A percentile compares a stretch with the other conserved stretches of the same genome.
Conservation (phyloP, 2,113 vertebrate species). For the Sarotherodon lohbergeri region DNA sequence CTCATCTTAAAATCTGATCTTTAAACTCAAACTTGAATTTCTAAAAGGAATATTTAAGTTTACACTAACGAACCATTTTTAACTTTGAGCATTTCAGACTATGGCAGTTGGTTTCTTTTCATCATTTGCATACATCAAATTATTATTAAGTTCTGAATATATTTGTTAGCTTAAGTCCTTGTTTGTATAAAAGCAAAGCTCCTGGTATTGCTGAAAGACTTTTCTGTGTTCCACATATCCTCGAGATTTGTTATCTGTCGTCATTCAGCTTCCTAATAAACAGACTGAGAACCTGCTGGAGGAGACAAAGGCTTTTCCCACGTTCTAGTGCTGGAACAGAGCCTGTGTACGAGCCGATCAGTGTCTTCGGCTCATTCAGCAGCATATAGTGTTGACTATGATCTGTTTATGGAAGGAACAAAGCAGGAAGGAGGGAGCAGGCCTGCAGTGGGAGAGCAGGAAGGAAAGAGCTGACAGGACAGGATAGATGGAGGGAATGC, state of each 20-base stretch:
- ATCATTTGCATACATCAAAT: not conserved
- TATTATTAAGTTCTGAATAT: not conserved
- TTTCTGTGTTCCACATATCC: not conserved
- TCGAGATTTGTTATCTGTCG: not conserved
- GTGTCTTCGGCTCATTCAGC: not conserved
- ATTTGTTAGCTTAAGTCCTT: not conserved
- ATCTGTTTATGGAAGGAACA: slow-evolving; percentile 50
- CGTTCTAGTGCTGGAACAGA: not conserved
- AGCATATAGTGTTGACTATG: slow-evolving; percentile 1
- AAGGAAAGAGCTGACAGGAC: slow-evolving; percentile 64
- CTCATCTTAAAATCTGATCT: not conserved
- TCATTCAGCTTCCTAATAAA: not conserved
- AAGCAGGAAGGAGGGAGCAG: slow-evolving; percentile 41
- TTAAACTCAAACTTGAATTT: not conserved
- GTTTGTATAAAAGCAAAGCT: not conserved
- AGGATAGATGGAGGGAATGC: slow-evolving; percentile 39
- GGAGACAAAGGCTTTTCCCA: slow-evolving; percentile 2
- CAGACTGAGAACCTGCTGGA: not conserved
- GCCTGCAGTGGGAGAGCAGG: slow-evolving; percentile 42
- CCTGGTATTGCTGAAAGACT: not conserved
- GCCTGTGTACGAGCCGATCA: not conserved
- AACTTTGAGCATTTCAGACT: not conserved
- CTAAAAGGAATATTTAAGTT: not conserved
- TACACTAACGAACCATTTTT: not conserved
- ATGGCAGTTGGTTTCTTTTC: not conserved